A percentile compares a stretch with the other conserved stretches of the same genome.
These are phyloP conservation scores for honey bee (Apis mellifera) DNA, from an alignment of 1,140 invertebrate species.

Conservation along the genomic window Amel_HAv3.1 CM009944.2:7138001-7138500, in stretches of 20 bases:
- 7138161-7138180: conserved; percentile 31
- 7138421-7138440: too few relatives aligned
- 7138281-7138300: conserved; percentile 74
- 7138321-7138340: conserved; percentile 60
- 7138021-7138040: too few relatives aligned
- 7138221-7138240: conserved; percentile 56
- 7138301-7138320: conserved; percentile 66
- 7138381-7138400: neutral
- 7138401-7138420: neutral
- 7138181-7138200: conserved; percentile 37
- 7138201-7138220: conserved; percentile 48
- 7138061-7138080: conserved; percentile 17
- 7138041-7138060: neutral
- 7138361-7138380: neutral
- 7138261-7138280: conserved; percentile 76
- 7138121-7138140: conserved; percentile 39
- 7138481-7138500: neutral
- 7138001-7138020: neutral
- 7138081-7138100: conserved; percentile 4
- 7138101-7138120: conserved; percentile 33
- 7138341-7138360: conserved; percentile 73
- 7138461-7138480: too few relatives aligned
- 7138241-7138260: conserved; percentile 76
- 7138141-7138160: conserved; percentile 39
- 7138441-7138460: too few relatives aligned